Base-by-base conservation (phyloP, 1,140 invertebrate genomes). In the Zophobas atratus region DNA sequence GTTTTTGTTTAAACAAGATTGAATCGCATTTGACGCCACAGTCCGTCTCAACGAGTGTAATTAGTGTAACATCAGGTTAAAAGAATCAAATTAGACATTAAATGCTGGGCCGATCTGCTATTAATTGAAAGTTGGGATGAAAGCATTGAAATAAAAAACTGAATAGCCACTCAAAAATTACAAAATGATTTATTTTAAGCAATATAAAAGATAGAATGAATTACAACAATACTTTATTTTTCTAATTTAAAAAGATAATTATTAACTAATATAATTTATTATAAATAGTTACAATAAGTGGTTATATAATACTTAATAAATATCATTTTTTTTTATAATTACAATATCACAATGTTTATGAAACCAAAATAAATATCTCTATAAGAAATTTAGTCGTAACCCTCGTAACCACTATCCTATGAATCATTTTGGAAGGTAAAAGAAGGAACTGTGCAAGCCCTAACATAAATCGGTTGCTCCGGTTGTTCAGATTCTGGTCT, bases 401-500 rank as follows among this genome's bases (percentile, higher is more conserved):
- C 35, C 32, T 20, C 20, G 20, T 20, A 20, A 20, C 20, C 20
- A 20, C 20, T 51, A 46, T 46, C 43, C 49, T 51, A 67, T 67
- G 32, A 67, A 38, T 67, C 60, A 43, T 67, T 39, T 41, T 67
- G 60, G 39, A 43, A 67, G n/a, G 60, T 67, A 20, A 67, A 67
- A 67, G 60, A 67, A 39, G 60, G 60, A 32, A 67, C 33, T 41
- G 60, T 41, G 39, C 8, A 41, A 4, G 60, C 43, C 60, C 39
- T 67, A 8, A 67, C 6, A 36, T 43, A 67, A 32, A 6, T 35
- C 5, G 70, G n/a, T 70, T 70, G 38, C 6, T 70, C 38, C 3
- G 20, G 34, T 80, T 77, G 79, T 4, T 84, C 83, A 2, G 80
- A 80, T 80, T 84, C 83, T 6, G 83, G 83, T 39, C 81, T 76